Conservation (phyloP, 2,888 invertebrate genomes). For the Trimorus sp. region DNA sequence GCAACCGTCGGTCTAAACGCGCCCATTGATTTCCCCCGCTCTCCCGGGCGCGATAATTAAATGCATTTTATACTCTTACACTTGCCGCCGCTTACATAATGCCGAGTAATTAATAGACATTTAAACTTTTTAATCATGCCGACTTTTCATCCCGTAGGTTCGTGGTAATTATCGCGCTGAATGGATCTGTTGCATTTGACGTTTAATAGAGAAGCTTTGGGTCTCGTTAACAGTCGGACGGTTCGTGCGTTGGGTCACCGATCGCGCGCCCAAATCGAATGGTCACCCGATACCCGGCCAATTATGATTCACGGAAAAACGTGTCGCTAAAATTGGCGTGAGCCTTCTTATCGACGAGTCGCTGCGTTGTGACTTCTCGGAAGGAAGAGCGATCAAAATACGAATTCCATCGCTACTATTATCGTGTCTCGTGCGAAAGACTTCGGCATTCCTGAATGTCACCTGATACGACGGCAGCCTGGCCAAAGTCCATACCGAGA, state of each 20-base stretch:
- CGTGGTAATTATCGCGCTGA: constrained; percentile 76
- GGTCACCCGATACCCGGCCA: constrained; percentile 15
- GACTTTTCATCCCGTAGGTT: constrained; percentile 69
- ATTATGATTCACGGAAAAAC: constrained; percentile 33
- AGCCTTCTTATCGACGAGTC: constrained; percentile 21
- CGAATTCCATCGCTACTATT: constrained; percentile 69
- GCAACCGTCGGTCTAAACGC: constrained; percentile 71
- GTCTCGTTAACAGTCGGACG: background rate
- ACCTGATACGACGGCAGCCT: constrained; percentile 70
- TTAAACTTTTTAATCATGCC: constrained; percentile 80
- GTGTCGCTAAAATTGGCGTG: background rate
- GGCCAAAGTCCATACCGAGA: constrained; percentile 56
- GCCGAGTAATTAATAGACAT: constrained; percentile 79
- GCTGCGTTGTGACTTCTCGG: constrained; percentile 42
- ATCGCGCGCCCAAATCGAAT: constrained; percentile 9
- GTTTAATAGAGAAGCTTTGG: constrained; percentile 71
- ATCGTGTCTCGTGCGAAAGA: constrained; percentile 69
- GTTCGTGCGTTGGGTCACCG: background rate
- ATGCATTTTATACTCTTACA: constrained; percentile 76
- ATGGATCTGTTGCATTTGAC: constrained; percentile 78
- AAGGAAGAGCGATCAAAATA: constrained; percentile 50
- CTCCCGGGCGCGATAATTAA: constrained; percentile 76
- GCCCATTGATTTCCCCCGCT: constrained; percentile 78
- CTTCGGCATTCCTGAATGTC: constrained; percentile 74
- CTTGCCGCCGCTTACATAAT: constrained; percentile 72